Percentiles rank a stretch among this genome's conserved stretches.
These are phyloP conservation scores for Lepidurus apus DNA, from an alignment of 1,140 invertebrate species.

Conservation along the genomic window DNA sequence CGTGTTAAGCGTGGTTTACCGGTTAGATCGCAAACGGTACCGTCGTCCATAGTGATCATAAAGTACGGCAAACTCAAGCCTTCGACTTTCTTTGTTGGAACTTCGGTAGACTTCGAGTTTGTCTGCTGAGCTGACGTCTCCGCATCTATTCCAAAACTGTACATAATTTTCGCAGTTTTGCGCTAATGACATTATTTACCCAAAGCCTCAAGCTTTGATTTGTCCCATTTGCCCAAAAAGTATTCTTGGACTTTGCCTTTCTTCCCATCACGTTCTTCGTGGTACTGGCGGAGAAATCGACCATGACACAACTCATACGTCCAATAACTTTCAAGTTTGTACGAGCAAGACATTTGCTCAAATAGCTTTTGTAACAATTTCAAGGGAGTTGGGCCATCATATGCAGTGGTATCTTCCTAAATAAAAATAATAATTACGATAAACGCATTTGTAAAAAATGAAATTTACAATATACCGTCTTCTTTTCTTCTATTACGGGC, in stretches of 20 bases:
- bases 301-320: constrained; percentile 96
- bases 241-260: constrained; percentile 74
- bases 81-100: constrained; percentile 70
- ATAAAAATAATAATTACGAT: constrained; percentile 30
- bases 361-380: constrained; percentile 71
- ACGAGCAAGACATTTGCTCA: constrained; percentile 67
- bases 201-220: constrained; percentile 44
- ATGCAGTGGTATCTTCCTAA: constrained; percentile 43
- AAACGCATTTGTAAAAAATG: not conserved
- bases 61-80: constrained; percentile 62
- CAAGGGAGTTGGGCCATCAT: constrained; percentile 63
- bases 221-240: constrained; percentile 67
- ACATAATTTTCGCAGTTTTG: constrained; percentile 27
- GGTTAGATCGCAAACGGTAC: constrained; percentile 88
- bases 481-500: constrained; percentile 33
- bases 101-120: constrained; percentile 49
- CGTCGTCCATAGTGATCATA: constrained; percentile 50
- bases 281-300: constrained; percentile 81
- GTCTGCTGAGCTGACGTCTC: constrained; percentile 37
- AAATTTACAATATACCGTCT: constrained; percentile 4
- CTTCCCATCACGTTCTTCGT: constrained; percentile 87
- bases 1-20: constrained; percentile 70
- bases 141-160: constrained; percentile 36
- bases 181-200: constrained; percentile 20
- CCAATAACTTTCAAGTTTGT: constrained; percentile 90